Conservation (phyloP, 1,140 invertebrate genomes). For the Microplitis mediator region DNA sequence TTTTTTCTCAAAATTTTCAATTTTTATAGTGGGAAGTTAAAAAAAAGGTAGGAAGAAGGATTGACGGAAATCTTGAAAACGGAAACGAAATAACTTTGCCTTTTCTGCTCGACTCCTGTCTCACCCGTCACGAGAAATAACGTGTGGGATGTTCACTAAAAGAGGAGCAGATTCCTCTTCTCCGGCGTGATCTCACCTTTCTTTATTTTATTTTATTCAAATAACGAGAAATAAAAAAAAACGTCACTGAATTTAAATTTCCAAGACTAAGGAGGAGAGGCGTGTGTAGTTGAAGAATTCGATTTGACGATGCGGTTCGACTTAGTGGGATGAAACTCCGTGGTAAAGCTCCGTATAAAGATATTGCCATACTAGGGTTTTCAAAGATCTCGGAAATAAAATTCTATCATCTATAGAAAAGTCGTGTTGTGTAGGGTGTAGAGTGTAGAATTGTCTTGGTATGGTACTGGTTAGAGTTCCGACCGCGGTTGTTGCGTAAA, state of each 20-base stretch:
- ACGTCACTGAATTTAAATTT: slow-evolving; percentile 22
- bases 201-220: background rate
- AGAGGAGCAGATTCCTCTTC: background rate
- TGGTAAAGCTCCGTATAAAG: slow-evolving; percentile 5
- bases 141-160: background rate
- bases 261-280: too few relatives aligned
- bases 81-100: background rate
- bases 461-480: too few relatives aligned
- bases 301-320: slow-evolving; percentile 18
- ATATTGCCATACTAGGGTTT: background rate
- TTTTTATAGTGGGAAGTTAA: background rate
- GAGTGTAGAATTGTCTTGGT: too few relatives aligned
- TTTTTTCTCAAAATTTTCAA: too few relatives aligned
- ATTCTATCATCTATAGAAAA: background rate
- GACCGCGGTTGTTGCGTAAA: too few relatives aligned
- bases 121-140: background rate
- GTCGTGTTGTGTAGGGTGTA: background rate
- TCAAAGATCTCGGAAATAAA: background rate
- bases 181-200: background rate
- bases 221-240: background rate
- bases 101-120: background rate
- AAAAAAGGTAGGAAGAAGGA: background rate
- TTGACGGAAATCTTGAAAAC: background rate
- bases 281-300: slow-evolving; percentile 20
- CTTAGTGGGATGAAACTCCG: background rate